A percentile compares a stretch with the other conserved stretches of the same genome.
Conservation (phyloP, 2,797 vertebrate genomes). For the Urosaurus nigricauda region DNA sequence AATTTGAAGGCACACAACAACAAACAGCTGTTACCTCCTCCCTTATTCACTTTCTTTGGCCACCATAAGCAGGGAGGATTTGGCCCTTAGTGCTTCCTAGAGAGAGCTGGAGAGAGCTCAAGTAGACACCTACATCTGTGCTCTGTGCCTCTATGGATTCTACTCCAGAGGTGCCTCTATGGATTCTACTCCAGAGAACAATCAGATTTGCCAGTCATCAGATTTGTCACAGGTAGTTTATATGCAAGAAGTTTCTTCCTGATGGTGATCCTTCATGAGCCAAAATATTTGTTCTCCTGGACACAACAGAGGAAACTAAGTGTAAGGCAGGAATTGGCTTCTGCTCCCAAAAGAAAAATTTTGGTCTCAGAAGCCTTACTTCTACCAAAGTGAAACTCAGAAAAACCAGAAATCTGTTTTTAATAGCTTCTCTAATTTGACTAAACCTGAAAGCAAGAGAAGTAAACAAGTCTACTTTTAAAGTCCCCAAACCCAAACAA, state of each 20-base stretch:
- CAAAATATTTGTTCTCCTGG: slow-evolving; percentile 18
- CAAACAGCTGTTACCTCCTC: background rate
- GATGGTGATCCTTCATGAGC: background rate
- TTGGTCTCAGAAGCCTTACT: background rate
- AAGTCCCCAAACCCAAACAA: background rate
- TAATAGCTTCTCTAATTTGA: background rate
- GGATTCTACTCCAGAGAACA: background rate
- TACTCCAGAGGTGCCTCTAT: background rate
- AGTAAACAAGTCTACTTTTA: slow-evolving; percentile 8
- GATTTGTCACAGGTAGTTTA: background rate
- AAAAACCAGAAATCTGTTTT: background rate
- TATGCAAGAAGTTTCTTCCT: background rate
- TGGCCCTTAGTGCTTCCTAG: background rate
- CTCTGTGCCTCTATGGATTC: background rate
- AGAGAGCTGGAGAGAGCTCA: too few relatives aligned
- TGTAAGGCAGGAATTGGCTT: background rate
- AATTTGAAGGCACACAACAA: background rate
- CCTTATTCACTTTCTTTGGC: background rate
- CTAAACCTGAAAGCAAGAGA: slow-evolving; percentile 8
- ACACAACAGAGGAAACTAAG: slow-evolving; percentile 13
- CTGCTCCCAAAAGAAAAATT: background rate
- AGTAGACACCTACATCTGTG: background rate
- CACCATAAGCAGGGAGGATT: background rate
- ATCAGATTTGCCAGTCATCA: background rate
- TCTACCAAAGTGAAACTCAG: background rate